phyloP scores from a whole-genome alignment of 37 sponge, comb jelly and placozoan genomes.

The Aplysina aerophoba region DNA sequence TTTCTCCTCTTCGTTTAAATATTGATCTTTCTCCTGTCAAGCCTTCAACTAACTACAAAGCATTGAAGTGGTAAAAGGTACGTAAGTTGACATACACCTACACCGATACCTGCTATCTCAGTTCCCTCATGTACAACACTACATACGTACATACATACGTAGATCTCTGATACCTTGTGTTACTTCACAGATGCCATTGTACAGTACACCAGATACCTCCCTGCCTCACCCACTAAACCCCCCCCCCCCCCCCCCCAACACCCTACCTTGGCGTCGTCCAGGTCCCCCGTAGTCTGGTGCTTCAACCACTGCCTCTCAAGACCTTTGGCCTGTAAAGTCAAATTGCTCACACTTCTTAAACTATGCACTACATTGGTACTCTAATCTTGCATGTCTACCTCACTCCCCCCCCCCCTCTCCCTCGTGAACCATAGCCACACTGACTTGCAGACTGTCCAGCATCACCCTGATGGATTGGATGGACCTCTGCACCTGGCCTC shows the following conservation, averaged over 20 bases:
- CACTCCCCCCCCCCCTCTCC: background rate
- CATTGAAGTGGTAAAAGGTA: too few species aligned
- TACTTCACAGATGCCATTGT: background rate
- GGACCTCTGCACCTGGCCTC: constrained; percentile 62
- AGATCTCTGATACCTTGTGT: too few species aligned
- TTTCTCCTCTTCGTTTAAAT: constrained; percentile 82
- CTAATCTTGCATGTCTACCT: background rate
- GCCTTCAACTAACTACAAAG: constrained; percentile 77
- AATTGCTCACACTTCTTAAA: too few species aligned
- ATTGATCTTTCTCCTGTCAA: constrained; percentile 86
- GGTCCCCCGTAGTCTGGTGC: constrained; percentile 90
- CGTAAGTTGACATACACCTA: too few species aligned
- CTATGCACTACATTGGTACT: too few species aligned
- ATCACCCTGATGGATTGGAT: constrained; percentile 64
- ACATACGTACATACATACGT: too few species aligned
- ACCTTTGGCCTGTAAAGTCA: constrained; percentile 60
- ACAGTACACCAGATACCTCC: background rate
- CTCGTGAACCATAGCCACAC: background rate
- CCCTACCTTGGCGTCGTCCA: constrained; percentile 90
- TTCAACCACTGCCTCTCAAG: constrained; percentile 83
- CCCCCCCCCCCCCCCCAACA: too few species aligned
- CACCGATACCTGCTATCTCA: too few species aligned
- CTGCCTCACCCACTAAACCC: too few species aligned
- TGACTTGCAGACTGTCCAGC: constrained; percentile 62
- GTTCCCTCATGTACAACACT: too few species aligned